Evolutionary conservation across 2,797 vertebrate genomes (phyloP).

Genomic region (Delichon dasypus): DNA sequence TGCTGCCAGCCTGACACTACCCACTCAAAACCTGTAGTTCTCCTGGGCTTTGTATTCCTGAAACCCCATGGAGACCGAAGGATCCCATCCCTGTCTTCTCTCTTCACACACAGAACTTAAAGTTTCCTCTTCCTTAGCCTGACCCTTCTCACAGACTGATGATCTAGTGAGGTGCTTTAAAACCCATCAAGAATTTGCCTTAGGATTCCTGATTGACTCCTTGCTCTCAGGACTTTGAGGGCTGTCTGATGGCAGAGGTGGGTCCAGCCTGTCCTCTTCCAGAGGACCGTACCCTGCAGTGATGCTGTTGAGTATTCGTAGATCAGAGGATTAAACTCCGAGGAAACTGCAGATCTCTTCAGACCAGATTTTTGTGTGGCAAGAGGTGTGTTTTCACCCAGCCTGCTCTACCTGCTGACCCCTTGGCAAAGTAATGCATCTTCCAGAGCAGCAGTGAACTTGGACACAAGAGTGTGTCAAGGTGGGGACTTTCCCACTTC

Average conservation of each 20-base stretch:
- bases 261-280: background rate
- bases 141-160: background rate
- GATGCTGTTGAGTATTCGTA: background rate
- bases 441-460: background rate
- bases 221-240: background rate
- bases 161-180: background rate
- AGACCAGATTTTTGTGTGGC: background rate
- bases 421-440: background rate
- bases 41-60: background rate
- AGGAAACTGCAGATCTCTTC: background rate
- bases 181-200: background rate
- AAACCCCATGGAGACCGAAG: background rate
- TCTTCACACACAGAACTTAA: accelerated
- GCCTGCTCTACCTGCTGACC: background rate
- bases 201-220: background rate
- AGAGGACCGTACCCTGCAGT: background rate
- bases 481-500: background rate
- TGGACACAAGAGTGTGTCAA: background rate
- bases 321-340: background rate
- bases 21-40: background rate
- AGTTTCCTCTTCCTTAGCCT: background rate
- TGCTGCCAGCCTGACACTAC: accelerated
- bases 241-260: background rate
- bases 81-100: background rate
- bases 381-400: background rate